Percentiles rank a stretch among this genome's conserved stretches.
Conservation (phyloP, 2,888 invertebrate species). For the Eutolmus rufibarbis region DNA sequence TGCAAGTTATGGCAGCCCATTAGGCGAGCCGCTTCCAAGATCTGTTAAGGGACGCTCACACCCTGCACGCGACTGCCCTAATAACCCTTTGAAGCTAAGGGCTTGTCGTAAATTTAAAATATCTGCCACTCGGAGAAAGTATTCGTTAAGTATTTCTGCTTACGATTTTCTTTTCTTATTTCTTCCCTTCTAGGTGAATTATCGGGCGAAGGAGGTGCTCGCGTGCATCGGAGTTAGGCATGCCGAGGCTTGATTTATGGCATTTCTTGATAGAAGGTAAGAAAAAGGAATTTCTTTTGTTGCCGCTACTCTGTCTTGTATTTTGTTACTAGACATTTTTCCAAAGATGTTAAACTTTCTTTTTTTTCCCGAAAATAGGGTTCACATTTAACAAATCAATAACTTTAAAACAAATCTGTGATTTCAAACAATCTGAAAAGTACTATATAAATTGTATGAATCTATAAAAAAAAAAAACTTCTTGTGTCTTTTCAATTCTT, state of each 20-base stretch:
- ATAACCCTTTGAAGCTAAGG: not conserved
- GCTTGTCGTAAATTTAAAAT: not conserved
- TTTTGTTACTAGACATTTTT: not conserved
- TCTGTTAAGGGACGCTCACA: not conserved
- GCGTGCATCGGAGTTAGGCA: constrained; percentile 28
- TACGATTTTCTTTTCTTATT: not conserved
- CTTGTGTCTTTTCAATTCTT: no score
- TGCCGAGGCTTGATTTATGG: constrained; percentile 28
- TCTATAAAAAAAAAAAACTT: no score
- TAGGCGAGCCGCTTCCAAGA: not conserved
- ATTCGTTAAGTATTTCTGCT: not conserved
- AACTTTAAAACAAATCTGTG: not conserved
- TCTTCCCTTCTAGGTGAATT: constrained; percentile 4
- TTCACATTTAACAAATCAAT: not conserved
- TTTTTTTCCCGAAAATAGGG: not conserved
- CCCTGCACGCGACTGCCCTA: not conserved
- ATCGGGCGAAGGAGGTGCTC: constrained; percentile 13
- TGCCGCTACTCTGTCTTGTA: not conserved
- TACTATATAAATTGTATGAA: no score
- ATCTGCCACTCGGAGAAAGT: not conserved
- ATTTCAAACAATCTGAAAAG: not conserved
- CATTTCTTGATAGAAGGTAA: constrained; percentile 31
- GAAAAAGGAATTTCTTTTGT: not conserved
- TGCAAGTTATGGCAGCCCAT: constrained; percentile 8
- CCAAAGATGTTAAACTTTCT: not conserved